Evolutionary conservation across 2,888 invertebrate species (phyloP), one percentile per base, ranked within the genome.

Genomic region (Drosophila cognata): DNA sequence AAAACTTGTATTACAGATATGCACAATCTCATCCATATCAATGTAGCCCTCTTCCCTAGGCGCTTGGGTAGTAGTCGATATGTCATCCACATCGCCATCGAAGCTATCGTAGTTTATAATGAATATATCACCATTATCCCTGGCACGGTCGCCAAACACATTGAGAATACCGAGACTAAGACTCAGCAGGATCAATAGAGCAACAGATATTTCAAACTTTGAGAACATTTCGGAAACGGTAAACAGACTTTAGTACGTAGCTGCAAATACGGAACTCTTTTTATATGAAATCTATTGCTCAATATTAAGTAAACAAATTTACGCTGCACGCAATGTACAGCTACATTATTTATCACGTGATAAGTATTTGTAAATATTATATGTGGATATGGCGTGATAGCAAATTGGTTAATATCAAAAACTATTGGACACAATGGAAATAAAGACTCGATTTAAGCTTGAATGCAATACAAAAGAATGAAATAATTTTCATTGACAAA

Each of bases 1-100:
- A 81, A 94, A 95, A 31, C 94, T 94, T 1, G 94, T 93, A 82
- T 95, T 95, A 72, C 95, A 95, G 6, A 91, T 85, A 5, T 88
- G 91, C 93, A 94, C 93, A 10, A 94, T 87, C 1, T 88, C 90
- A 48, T 92, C 86, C 4, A 94, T 78, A 82, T 94, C 93, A 18
- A 94, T 64, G 25, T 48, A 77, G 13, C 57, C 69, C 6, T 69
- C 46, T 31, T 57, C 69, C 31, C n/a, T 67, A 3, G 75, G 67
- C 6, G 66, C 62, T 48, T 53, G 8, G 4, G 75, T 82, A 1
- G 75, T 77, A 5, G 82, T 76, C 25, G 81, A 71, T 56, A 79
- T 74, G 33, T 81, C 86, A 55, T 88, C 77, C 48, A 81, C 35
- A 61, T 87, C 78, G 48, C 88, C 83, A 77, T 84, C 80, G 5